phyloP scores from a whole-genome alignment of 2,888 invertebrate genomes.

The Amphipoea oculea region DNA sequence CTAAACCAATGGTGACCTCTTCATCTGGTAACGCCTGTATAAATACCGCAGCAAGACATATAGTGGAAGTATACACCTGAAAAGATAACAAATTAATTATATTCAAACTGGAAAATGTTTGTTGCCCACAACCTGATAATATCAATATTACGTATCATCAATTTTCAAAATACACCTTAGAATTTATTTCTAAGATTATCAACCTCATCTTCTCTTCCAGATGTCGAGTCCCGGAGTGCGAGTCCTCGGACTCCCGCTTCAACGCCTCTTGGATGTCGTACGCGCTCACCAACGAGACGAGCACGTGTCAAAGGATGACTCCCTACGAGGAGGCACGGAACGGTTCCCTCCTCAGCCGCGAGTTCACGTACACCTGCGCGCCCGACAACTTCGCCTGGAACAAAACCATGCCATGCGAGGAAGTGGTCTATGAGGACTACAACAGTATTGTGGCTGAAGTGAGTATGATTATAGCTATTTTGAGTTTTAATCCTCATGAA shows the following conservation, averaged over 20 bases:
- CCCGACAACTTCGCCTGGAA: constrained; percentile 78
- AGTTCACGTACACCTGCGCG: constrained; percentile 76
- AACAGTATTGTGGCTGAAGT: constrained; percentile 93
- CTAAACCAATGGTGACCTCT: neutral
- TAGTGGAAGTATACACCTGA: neutral
- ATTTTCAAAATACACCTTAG: neutral
- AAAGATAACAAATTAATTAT: neutral
- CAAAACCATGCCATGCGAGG: constrained; percentile 84
- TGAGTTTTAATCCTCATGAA: neutral
- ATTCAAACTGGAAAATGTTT: neutral
- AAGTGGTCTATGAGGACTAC: constrained; percentile 91
- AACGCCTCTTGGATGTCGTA: constrained; percentile 87
- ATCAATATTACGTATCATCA: neutral
- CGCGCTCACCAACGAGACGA: constrained; percentile 80
- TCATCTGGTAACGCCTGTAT: neutral
- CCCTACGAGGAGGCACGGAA: constrained; percentile 58
- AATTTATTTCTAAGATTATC: neutral
- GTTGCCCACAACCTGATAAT: neutral
- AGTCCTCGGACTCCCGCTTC: constrained; percentile 69
- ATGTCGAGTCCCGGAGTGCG: constrained; percentile 84
- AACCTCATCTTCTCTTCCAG: constrained; percentile 66
- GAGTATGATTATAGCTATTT: constrained; percentile 61
- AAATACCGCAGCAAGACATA: neutral
- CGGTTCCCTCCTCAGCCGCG: constrained; percentile 41
- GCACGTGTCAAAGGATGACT: constrained; percentile 81